phyloP scores from a whole-genome alignment of 2,797 vertebrate genomes.

The Spea hammondii region DNA sequence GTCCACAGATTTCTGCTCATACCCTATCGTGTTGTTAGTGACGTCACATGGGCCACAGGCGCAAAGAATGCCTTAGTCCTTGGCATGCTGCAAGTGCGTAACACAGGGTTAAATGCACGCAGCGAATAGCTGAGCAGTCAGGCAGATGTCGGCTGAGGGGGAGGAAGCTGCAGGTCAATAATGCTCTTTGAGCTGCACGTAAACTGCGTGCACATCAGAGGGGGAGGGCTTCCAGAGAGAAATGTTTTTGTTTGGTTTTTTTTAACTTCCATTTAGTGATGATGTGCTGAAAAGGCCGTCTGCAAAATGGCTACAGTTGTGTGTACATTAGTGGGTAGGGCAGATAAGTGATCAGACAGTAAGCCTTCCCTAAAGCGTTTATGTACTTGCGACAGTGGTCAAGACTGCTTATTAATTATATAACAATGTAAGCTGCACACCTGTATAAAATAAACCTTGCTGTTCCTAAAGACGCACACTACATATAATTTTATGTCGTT shows the following conservation, averaged over 20 bases:
- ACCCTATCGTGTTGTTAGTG: background rate
- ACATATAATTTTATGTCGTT: too few relatives aligned
- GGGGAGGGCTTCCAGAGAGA: slow-evolving; percentile 11
- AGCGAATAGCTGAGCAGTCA: slow-evolving; percentile 41
- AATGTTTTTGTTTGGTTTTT: background rate
- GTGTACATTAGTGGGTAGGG: slow-evolving; percentile 6
- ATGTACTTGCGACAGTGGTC: too few relatives aligned
- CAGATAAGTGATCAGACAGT: background rate
- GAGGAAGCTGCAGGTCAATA: slow-evolving; percentile 45
- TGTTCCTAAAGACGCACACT: too few relatives aligned
- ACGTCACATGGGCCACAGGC: slow-evolving; percentile 25
- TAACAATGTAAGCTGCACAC: too few relatives aligned
- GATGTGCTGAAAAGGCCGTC: slow-evolving; percentile 1
- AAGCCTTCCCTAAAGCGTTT: too few relatives aligned
- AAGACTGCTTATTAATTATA: too few relatives aligned
- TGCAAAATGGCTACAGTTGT: slow-evolving; percentile 8
- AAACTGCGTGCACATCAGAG: slow-evolving; percentile 34
- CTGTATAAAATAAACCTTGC: too few relatives aligned
- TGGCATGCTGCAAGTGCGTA: background rate
- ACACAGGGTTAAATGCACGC: slow-evolving; percentile 27
- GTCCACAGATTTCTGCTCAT: slow-evolving; percentile 28
- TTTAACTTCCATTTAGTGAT: slow-evolving; percentile 4
- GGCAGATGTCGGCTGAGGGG: slow-evolving; percentile 47
- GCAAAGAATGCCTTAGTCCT: background rate
- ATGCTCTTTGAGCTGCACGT: slow-evolving; percentile 48